Evolutionary conservation across 2,797 vertebrate species (phyloP).

Genomic region (Pantherophis vulpinus): DNA sequence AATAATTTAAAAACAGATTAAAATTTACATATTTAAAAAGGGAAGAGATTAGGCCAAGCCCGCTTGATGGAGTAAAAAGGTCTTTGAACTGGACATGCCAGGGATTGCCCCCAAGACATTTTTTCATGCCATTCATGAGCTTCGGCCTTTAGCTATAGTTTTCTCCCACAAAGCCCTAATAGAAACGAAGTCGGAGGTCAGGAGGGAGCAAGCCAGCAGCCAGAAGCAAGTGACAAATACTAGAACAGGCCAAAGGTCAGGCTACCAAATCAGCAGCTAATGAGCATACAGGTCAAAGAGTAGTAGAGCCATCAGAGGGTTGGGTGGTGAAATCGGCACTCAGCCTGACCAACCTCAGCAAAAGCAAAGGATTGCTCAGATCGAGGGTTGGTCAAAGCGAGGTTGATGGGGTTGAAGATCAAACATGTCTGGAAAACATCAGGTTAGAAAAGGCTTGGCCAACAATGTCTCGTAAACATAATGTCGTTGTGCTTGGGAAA

Average conservation of each 20-base stretch:
- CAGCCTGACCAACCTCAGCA: neutral
- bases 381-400: neutral
- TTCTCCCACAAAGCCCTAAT: neutral
- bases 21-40: no score
- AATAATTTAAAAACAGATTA: no score
- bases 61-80: no score
- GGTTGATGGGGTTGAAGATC: neutral
- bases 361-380: neutral
- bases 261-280: neutral
- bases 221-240: neutral
- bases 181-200: neutral
- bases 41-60: no score
- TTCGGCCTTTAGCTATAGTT: neutral
- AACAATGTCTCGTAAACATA: neutral
- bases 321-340: neutral
- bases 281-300: neutral
- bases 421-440: neutral
- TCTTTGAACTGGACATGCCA: no score
- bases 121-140: neutral
- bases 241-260: neutral
- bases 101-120: neutral
- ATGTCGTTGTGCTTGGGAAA: neutral
- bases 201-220: neutral
- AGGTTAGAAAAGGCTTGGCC: neutral
- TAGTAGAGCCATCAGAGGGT: neutral